Conservation (phyloP, 2,888 invertebrate species). For the Cepaea hortensis region DNA sequence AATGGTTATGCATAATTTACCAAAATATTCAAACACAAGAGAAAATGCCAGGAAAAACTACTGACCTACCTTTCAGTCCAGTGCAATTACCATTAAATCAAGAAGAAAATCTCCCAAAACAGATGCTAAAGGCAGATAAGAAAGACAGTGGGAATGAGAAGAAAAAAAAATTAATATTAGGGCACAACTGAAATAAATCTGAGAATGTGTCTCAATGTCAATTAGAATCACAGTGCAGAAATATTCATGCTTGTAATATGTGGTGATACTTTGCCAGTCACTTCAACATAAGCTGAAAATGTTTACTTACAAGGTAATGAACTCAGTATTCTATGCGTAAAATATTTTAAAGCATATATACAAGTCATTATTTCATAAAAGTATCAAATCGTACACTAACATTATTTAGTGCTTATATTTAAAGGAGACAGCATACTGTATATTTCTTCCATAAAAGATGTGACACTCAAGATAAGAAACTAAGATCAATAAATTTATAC, state of each 20-base stretch:
- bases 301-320: not conserved
- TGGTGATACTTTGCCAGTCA: not conserved
- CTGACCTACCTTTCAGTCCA: conserved; percentile 44
- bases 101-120: conserved; percentile 33
- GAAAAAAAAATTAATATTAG: conserved; percentile 25
- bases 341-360: not conserved
- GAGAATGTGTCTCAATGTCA: conserved; percentile 8
- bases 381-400: not conserved
- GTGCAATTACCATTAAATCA: conserved; percentile 25
- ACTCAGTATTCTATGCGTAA: not conserved
- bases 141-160: conserved; percentile 37
- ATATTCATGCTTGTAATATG: not conserved
- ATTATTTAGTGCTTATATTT: too few relatives aligned
- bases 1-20: conserved; percentile 10
- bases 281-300: not conserved
- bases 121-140: conserved; percentile 44
- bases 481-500: not conserved
- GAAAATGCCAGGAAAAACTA: conserved; percentile 14
- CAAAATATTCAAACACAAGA: conserved; percentile 2
- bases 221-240: not conserved
- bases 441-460: too few relatives aligned
- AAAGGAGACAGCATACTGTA: too few relatives aligned
- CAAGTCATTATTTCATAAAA: not conserved
- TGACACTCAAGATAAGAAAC: too few relatives aligned
- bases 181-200: not conserved